phyloP scores from a whole-genome alignment of 2,888 invertebrate species.

The Leistus spinibarbis region DNA sequence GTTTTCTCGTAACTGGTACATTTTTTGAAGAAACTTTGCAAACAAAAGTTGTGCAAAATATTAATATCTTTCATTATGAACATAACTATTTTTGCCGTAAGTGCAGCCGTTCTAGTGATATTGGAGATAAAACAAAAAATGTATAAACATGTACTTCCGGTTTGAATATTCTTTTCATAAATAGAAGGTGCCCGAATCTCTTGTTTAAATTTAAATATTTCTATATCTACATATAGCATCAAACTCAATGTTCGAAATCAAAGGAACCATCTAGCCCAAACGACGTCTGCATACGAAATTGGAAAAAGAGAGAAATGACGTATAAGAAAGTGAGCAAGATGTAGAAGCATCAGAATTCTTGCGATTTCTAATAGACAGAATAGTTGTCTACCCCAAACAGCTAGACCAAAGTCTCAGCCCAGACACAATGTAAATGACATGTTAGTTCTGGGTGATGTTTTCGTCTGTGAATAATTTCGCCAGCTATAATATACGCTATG shows the following conservation, averaged over 20 bases:
- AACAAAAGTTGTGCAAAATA: no score
- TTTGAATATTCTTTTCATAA: no score
- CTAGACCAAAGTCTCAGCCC: neutral
- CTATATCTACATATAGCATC: neutral
- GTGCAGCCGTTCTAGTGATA: no score
- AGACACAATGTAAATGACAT: neutral
- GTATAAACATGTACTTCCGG: no score
- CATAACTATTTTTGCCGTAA: no score
- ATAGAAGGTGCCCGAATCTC: no score
- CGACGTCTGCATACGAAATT: neutral
- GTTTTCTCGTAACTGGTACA: no score
- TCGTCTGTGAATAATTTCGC: neutral
- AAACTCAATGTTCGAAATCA: neutral
- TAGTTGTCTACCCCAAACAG: neutral
- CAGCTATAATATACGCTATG: neutral
- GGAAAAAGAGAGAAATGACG: neutral
- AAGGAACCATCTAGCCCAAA: neutral
- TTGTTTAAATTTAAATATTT: neutral
- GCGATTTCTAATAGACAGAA: neutral
- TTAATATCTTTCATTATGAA: no score
- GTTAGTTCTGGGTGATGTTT: neutral
- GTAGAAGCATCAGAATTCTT: neutral
- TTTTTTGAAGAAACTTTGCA: no score
- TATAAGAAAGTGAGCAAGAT: neutral
- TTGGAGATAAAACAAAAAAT: neutral